Evolutionary conservation across 2,888 invertebrate genomes (phyloP), one percentile per base, ranked within the genome.

Genomic region (Leptura quadrifasciata): DNA sequence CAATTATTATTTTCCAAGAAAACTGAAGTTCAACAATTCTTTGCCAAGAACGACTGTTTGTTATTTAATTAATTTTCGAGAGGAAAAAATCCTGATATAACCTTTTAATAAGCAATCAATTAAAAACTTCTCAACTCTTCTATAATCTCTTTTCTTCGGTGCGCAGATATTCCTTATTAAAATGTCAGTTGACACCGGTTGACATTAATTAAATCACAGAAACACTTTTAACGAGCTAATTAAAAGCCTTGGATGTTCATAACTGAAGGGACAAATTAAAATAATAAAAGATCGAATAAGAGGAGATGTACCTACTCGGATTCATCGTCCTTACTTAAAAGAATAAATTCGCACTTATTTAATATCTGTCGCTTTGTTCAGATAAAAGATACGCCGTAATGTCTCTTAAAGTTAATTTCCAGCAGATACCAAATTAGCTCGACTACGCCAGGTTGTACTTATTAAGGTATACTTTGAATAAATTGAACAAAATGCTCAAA

Each of bases 171-270:
- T 39, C 52, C 71, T 47, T 57, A 71, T 71, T 61, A 54, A 61
- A 71, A 71, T 24, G 61, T 71, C 61, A 71, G 71, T 57, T 71
- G 61, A 52, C 61, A 61, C 61, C 71, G n/a, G 39, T 61, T 52
- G 61, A 60, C 47, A 15, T 27, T 71, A 71, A 71, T 71, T 71
- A 71, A 61, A 71, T 61, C 60, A 52, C 71, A 71, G 71, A 61
- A 69, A 60, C 52, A 27, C 71, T 52, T 35, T 61, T 65, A 71
- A 71, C 71, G 71, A 71, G 71, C 71, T 71, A 61, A 71, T 71
- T 71, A 71, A 57, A 71, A 60, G 71, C 61, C 69, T 15, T 47
- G 58, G 18, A 58, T 21, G 69, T 39, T 69, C 69, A 57, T 69
- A 39, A 60, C 71, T 61, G 47, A 18, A 27, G 61, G 52, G 20